phyloP scores from a whole-genome alignment of 2,113 vertebrate genomes.

The Corydoras maculifer region DNA sequence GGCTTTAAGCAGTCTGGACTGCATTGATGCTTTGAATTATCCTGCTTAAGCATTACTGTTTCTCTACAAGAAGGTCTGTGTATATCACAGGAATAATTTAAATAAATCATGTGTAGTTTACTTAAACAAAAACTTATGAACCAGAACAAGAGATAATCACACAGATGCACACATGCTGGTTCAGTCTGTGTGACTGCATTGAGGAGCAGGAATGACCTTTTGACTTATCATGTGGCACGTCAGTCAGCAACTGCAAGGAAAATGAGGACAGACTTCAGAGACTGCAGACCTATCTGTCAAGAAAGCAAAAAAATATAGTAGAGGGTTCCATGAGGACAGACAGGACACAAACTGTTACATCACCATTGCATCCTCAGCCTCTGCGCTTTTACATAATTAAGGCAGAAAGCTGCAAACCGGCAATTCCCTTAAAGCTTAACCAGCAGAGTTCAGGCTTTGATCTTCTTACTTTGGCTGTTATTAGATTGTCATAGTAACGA shows the following conservation, averaged over 20 bases:
- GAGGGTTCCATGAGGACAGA: slow-evolving; percentile 14
- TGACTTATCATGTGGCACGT: neutral
- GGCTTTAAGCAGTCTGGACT: too few species aligned
- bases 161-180: neutral
- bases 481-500: neutral
- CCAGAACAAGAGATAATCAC: too few species aligned
- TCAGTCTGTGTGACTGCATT: neutral
- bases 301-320: neutral
- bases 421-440: slow-evolving; percentile 5
- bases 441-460: slow-evolving; percentile 29
- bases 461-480: slow-evolving; percentile 29
- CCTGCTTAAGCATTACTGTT: neutral
- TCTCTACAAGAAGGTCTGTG: too few species aligned
- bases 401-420: neutral
- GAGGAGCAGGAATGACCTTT: neutral
- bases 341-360: slow-evolving; percentile 38
- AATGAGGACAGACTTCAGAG: slow-evolving; percentile 7
- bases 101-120: too few species aligned
- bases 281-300: neutral
- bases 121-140: too few species aligned
- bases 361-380: slow-evolving; percentile 13
- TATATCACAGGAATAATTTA: too few species aligned
- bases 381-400: slow-evolving; percentile 34
- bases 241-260: neutral
- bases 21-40: too few species aligned